Base-by-base conservation (phyloP, 2,113 vertebrate genomes). In the Synchiropus splendidus region DNA sequence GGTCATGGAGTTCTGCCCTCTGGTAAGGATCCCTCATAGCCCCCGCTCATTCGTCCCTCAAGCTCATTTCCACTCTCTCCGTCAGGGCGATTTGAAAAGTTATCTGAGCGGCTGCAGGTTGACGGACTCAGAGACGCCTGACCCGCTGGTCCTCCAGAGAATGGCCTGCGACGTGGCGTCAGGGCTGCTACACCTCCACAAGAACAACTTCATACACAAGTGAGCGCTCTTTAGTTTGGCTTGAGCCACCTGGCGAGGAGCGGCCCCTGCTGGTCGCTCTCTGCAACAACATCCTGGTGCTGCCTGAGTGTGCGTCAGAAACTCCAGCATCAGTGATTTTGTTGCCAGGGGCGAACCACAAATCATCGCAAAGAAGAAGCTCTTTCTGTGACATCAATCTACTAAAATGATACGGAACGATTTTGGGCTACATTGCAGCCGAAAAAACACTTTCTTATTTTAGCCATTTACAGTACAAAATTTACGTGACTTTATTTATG, bases 251-350 rank as follows among this genome's bases (percentile, higher is more conserved):
- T 1, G 6, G 10, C 13, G 31, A 2, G 31, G 39, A 38, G 33
- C 5, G 18, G 49, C 74, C 45, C 16, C 67, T 72, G 45, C 56
- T 83, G 85, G 80, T 66, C 71, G 62, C 75, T 83, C 60, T 83
- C 75, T 71, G 82, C 57, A 94, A 94, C 95, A 98, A 94, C 86
- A 99, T 98, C 95, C 94, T 97, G 95, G 89, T 97, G 94, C 95
- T 98, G 95, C 89, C 88, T 88, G 93, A 89, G 90, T 91, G 77
- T 69, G 70, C 80, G 61, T 76, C 16, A 42, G 67, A 84, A 70
- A 92, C 95, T 99, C 95, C 95, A 99, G 95, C 95, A 98, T 99
- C 95, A 99, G 95, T 95, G 95, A 98, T 99, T 98, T 98, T 99
- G 95, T 98, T 98, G 94, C 90, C 63, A 88, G 88, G 85, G 91